A percentile compares a stretch with the other conserved stretches of the same genome.
These are phyloP conservation scores for Aythya baeri DNA, from an alignment of 2,113 vertebrate genomes.

Conservation along the genomic window DNA sequence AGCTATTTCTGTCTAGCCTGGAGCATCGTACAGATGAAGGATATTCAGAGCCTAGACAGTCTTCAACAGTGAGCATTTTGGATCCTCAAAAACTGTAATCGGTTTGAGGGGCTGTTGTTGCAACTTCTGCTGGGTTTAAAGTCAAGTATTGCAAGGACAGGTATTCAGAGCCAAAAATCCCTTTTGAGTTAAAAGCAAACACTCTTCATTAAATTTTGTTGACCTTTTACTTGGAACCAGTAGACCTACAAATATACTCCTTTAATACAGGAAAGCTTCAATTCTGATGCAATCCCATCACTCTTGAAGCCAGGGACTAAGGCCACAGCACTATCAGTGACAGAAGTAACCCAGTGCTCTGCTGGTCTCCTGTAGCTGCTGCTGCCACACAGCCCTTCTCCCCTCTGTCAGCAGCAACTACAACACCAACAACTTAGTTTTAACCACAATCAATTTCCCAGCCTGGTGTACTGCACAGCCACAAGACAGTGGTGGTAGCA, in stretches of 20 bases:
- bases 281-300: background rate
- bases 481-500: background rate
- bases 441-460: background rate
- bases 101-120: background rate
- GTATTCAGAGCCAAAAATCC: background rate
- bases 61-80: background rate
- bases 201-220: background rate
- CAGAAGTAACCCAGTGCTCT: background rate
- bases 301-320: background rate
- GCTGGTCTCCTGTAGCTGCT: background rate
- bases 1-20: slow-evolving; percentile 61
- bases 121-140: slow-evolving; percentile 28
- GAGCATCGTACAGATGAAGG: slow-evolving; percentile 38
- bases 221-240: background rate
- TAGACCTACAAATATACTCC: background rate
- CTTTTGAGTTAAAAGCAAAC: slow-evolving; percentile 10
- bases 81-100: background rate
- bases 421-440: background rate
- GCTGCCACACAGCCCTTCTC: background rate
- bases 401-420: background rate
- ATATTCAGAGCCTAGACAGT: slow-evolving; percentile 34
- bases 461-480: background rate
- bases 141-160: slow-evolving; percentile 18
- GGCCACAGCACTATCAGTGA: background rate
- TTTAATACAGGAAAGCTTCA: background rate